phyloP scores from a whole-genome alignment of 2,797 vertebrate species.

The Buphagus erythrorhynchus region DNA sequence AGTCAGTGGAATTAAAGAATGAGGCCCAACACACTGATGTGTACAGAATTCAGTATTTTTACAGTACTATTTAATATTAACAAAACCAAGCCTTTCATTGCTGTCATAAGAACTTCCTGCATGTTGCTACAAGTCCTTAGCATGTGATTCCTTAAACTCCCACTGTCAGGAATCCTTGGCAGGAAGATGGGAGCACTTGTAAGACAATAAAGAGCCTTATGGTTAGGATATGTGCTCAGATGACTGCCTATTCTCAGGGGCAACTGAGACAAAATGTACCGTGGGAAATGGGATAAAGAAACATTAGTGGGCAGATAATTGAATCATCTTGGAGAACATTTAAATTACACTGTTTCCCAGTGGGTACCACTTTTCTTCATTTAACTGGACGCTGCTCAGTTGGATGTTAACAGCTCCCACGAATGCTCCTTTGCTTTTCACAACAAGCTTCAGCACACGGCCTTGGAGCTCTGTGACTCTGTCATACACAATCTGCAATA shows the following conservation, averaged over 20 bases:
- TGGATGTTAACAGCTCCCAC: constrained; percentile 82
- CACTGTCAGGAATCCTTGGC: background rate
- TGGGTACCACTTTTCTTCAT: constrained; percentile 83
- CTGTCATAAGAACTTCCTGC: background rate
- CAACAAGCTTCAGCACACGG: constrained; percentile 81
- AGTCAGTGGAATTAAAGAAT: background rate
- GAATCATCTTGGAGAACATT: constrained; percentile 16
- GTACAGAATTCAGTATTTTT: background rate
- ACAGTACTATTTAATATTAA: background rate
- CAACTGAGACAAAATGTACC: background rate
- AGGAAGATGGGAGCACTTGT: background rate
- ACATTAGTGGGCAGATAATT: constrained; percentile 34
- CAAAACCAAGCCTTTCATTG: background rate
- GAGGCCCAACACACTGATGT: background rate
- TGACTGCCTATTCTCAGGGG: constrained; percentile 4
- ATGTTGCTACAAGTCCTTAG: background rate
- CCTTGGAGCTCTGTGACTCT: constrained; percentile 74
- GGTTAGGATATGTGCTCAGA: background rate
- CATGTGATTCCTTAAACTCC: background rate
- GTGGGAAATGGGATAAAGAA: background rate
- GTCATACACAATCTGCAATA: constrained; percentile 81
- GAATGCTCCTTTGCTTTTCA: constrained; percentile 84
- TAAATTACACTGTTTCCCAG: constrained; percentile 78
- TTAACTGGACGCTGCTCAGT: constrained; percentile 71
- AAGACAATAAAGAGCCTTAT: background rate